Base-by-base conservation (phyloP, 53 echinoderm and acorn worm genomes). In the Arbacia lixula region DNA sequence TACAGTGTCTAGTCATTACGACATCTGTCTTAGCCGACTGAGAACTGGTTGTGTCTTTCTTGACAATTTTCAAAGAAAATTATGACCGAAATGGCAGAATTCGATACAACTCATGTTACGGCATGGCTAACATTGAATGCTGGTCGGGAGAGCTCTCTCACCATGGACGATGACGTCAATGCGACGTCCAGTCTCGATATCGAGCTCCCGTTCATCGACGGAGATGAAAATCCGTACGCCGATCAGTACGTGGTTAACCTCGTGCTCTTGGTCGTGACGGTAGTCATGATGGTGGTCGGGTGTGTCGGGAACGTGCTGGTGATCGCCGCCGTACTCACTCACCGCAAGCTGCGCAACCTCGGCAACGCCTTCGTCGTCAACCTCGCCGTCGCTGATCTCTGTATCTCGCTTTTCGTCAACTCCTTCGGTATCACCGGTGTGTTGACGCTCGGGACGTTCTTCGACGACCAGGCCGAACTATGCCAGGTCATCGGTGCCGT, bases 281-380 rank as follows among this genome's bases (percentile, higher is more conserved):
- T 90, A 3, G 35, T 67, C 12, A 86, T 93, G 85, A 26, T 79
- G 35, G 60, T 33, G 2, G 65, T 93, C 65, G 95, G 95, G 6
- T 50, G 85, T 2, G 51, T 91, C 6, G 91, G 95, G 1, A 95
- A 95, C 64, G 60, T 83, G 5, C 75, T 95, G 14, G 91, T 95
- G 24, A 95, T 95, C 66, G 91, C 89, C 0, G 88, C 89, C 27
- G 95, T 95, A 1, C 35, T 91, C 16, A 72, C 88, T 2, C 91
- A 95, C 32, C 89, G 75, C 5, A 83, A 56, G 12, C 90, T 95
- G 0, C 85, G 91, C 38, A 84, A 86, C 21, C 84, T 91, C 3
- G 68, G 89, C 19, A 95, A 95, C 58, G 92, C 85, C 4, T 95
- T 95, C 65, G 86, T 95, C 10, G 83, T 95, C 53, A 95, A 95